phyloP scores from a whole-genome alignment of 2,888 invertebrate species.

The Ectropis crepuscularia region DNA sequence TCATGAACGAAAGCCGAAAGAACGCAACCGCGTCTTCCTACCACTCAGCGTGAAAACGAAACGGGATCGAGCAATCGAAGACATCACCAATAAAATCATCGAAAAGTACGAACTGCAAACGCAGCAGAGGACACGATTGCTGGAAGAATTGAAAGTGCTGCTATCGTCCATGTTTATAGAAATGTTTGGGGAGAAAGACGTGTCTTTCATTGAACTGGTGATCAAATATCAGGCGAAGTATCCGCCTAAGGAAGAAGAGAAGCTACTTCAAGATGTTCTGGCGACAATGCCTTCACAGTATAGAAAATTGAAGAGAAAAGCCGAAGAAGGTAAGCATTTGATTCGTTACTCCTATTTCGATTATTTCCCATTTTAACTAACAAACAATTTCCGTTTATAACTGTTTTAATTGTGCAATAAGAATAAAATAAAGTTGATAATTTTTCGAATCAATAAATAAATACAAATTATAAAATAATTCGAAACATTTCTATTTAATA shows the following conservation, averaged over 20 bases:
- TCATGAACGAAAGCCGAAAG: slow-evolving; percentile 7
- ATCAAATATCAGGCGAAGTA: slow-evolving; percentile 67
- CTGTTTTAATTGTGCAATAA: too few species aligned
- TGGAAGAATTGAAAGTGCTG: slow-evolving; percentile 55
- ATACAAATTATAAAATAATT: too few species aligned
- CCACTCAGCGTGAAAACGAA: slow-evolving; percentile 48
- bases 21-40: slow-evolving; percentile 20
- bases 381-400: too few species aligned
- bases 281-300: slow-evolving; percentile 58
- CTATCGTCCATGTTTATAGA: slow-evolving; percentile 55
- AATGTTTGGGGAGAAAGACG: slow-evolving; percentile 67
- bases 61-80: slow-evolving; percentile 65
- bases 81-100: slow-evolving; percentile 60
- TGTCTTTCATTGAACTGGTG: slow-evolving; percentile 70
- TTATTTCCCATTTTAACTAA: background rate
- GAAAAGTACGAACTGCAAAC: slow-evolving; percentile 52
- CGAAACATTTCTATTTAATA: too few species aligned
- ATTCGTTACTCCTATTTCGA: background rate
- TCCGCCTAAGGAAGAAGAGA: slow-evolving; percentile 56
- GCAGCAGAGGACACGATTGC: slow-evolving; percentile 53
- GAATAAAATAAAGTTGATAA: too few species aligned
- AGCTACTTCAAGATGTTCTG: slow-evolving; percentile 62
- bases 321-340: slow-evolving; percentile 62
- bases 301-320: slow-evolving; percentile 57
- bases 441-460: too few species aligned